Evolutionary conservation across 2,797 vertebrate genomes (phyloP).

Genomic region (Aphelocoma californica): DNA sequence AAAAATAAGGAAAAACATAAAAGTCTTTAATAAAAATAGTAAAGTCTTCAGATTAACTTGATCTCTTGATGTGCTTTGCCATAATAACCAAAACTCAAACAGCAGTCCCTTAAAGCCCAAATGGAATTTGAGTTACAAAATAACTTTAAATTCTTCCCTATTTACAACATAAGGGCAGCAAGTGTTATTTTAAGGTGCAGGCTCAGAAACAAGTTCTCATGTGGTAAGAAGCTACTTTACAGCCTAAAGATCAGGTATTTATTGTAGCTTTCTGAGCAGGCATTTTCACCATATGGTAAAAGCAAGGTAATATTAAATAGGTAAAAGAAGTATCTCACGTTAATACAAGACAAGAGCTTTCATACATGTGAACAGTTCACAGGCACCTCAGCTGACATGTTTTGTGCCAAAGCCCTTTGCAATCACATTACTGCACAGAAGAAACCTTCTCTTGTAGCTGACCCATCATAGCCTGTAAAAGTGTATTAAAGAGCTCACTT

Average conservation of each 20-base stretch:
- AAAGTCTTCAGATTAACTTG: neutral
- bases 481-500: neutral
- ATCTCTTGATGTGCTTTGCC: neutral
- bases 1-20: constrained; percentile 9
- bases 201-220: neutral
- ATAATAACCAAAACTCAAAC: neutral
- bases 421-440: neutral
- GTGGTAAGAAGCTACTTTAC: neutral
- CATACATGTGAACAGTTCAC: neutral
- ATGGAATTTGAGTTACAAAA: neutral
- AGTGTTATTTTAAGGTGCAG: neutral
- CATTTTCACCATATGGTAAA: neutral
- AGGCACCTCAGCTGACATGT: neutral
- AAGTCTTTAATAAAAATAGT: constrained; percentile 43
- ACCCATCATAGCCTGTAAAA: neutral
- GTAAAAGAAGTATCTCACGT: neutral
- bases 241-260: neutral
- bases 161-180: neutral
- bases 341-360: neutral
- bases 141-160: neutral
- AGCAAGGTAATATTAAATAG: neutral
- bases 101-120: neutral
- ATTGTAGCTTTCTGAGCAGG: neutral
- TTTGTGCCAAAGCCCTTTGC: neutral
- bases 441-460: neutral